Conservation (phyloP, 2,797 vertebrate species). For the Acropternis orthonyx region DNA sequence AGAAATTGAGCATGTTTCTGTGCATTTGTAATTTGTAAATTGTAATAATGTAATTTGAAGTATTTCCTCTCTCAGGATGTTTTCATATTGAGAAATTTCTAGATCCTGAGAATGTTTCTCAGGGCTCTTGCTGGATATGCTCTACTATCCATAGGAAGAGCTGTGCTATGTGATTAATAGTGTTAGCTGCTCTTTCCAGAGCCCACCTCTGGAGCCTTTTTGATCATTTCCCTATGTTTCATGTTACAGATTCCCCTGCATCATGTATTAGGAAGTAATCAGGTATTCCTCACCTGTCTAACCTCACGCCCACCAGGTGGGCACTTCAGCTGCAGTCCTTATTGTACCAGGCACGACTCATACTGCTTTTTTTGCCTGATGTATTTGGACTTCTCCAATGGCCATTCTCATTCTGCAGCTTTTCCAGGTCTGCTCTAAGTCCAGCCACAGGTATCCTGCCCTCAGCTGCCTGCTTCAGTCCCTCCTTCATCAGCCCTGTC, state of each 20-base stretch:
- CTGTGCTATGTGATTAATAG: neutral
- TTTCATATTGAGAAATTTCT: neutral
- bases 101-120: neutral
- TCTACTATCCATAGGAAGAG: neutral
- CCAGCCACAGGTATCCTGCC: neutral
- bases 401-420: neutral
- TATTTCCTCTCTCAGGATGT: neutral
- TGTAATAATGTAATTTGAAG: neutral
- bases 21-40: no score
- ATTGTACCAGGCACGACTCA: accelerated
- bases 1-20: neutral
- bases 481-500: neutral
- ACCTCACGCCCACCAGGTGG: accelerated
- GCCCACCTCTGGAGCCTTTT: neutral
- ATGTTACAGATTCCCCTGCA: neutral
- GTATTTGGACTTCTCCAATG: neutral
- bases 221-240: neutral
- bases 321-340: neutral
- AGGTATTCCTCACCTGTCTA: neutral
- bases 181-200: neutral
- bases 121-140: neutral
- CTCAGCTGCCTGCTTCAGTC: neutral
- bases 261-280: neutral
- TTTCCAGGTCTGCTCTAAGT: neutral
- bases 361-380: neutral